Conservation (phyloP, 2,113 vertebrate species). For the Thomomys bottae region DNA sequence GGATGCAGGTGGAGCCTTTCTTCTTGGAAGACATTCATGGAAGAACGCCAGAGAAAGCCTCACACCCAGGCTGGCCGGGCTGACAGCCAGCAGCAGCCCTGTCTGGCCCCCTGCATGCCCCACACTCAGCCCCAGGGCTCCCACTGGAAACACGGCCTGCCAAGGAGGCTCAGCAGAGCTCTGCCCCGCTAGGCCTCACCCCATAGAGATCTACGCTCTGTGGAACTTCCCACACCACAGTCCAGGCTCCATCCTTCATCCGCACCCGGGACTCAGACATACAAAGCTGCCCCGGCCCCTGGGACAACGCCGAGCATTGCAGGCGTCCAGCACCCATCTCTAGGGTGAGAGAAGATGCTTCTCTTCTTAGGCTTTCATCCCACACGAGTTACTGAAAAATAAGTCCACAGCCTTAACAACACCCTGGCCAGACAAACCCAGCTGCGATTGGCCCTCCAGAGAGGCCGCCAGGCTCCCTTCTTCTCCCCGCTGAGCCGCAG, state of each 20-base stretch:
- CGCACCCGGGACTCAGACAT: neutral
- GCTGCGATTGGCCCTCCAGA: neutral
- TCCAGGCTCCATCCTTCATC: neutral
- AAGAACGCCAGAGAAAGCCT: too few species aligned
- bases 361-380: rapidly evolving
- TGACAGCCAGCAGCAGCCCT: neutral
- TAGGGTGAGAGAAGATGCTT: rapidly evolving
- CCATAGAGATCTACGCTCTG: neutral
- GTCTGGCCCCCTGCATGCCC: neutral
- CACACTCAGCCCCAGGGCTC: neutral
- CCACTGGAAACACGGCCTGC: neutral
- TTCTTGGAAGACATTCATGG: neutral
- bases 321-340: neutral
- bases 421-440: neutral
- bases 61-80: rapidly evolving
- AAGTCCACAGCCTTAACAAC: too few species aligned
- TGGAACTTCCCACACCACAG: too few species aligned
- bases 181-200: neutral
- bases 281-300: neutral
- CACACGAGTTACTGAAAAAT: neutral
- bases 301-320: rapidly evolving
- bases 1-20: neutral
- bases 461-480: rapidly evolving
- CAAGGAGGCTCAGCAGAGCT: too few species aligned
- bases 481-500: too few species aligned